These are phyloP conservation scores for Eretmocerus hayati DNA, from an alignment of 2,888 invertebrate genomes.

Conservation along the genomic window DNA sequence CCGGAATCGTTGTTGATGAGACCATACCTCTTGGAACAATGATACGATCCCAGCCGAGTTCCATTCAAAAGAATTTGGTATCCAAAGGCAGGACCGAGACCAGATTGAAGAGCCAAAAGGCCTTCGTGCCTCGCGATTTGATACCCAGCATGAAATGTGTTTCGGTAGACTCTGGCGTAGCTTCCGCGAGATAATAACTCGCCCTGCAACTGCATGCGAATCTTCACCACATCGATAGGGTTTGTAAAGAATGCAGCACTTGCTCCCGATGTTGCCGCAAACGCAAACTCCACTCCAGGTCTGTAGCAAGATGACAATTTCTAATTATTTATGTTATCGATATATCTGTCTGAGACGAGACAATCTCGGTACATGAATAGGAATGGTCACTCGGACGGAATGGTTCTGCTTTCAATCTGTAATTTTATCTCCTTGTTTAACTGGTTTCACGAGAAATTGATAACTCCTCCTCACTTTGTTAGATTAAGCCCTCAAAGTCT, in stretches of 20 bases:
- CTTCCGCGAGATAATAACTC: constrained; percentile 68
- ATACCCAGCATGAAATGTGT: constrained; percentile 70
- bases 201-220: constrained; percentile 81
- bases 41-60: constrained; percentile 58
- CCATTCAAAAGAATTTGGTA: constrained; percentile 88
- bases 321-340: too few species aligned
- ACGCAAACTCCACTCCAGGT: constrained; percentile 59
- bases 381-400: too few species aligned
- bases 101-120: constrained; percentile 67
- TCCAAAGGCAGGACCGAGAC: constrained; percentile 75
- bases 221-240: constrained; percentile 85
- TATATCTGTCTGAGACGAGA: too few species aligned
- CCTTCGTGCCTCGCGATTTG: constrained; percentile 78
- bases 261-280: constrained; percentile 72
- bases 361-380: too few species aligned
- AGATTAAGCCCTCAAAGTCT: too few species aligned
- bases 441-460: too few species aligned
- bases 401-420: too few species aligned
- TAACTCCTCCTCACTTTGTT: too few species aligned
- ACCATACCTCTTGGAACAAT: constrained; percentile 43
- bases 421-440: too few species aligned
- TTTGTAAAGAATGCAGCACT: constrained; percentile 82
- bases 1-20: constrained; percentile 55
- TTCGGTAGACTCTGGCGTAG: constrained; percentile 66
- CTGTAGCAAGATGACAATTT: constrained; percentile 22